Percentiles rank a stretch among this genome's conserved stretches.
phyloP scores from a whole-genome alignment of 2,113 vertebrate genomes.

The Serinus canaria region DNA sequence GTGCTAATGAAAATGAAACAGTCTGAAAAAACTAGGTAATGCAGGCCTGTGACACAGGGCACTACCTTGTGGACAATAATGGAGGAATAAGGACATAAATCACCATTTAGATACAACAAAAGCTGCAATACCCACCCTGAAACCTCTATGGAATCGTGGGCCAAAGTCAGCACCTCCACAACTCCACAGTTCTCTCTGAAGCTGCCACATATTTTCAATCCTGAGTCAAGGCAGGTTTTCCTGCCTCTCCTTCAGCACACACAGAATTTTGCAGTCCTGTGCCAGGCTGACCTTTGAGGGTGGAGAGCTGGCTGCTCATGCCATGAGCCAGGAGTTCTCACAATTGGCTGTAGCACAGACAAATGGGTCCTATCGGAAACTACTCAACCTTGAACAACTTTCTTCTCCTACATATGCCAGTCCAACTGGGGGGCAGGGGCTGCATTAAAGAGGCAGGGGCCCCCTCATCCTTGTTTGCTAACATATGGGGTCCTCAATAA shows the following conservation, averaged over 20 bases:
- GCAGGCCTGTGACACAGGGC: constrained; percentile 67
- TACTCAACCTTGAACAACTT: constrained; percentile 39
- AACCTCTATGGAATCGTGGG: not conserved
- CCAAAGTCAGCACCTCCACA: not conserved
- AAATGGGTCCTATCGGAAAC: constrained; percentile 51
- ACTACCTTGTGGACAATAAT: constrained; percentile 69
- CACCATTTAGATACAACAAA: constrained; percentile 69
- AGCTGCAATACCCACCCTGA: constrained; percentile 17
- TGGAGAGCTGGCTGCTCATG: not conserved
- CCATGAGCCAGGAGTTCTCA: not conserved
- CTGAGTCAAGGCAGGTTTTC: not conserved
- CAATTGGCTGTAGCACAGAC: constrained; percentile 11
- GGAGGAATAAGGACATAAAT: constrained; percentile 74
- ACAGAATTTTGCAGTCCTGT: not conserved
- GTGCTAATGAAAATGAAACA: constrained; percentile 89
- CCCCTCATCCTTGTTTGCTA: not conserved
- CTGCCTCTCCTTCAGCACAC: not conserved
- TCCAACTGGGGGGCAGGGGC: not conserved
- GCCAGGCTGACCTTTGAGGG: constrained; percentile 21
- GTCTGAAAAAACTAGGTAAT: constrained; percentile 74
- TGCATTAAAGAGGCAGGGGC: not conserved
- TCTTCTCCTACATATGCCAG: not conserved
- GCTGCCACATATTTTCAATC: not conserved
- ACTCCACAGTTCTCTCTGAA: not conserved
- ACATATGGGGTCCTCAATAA: not conserved